These are phyloP conservation scores for Bombus waltoni DNA, from an alignment of 1,140 invertebrate species.

Conservation along the genomic window DNA sequence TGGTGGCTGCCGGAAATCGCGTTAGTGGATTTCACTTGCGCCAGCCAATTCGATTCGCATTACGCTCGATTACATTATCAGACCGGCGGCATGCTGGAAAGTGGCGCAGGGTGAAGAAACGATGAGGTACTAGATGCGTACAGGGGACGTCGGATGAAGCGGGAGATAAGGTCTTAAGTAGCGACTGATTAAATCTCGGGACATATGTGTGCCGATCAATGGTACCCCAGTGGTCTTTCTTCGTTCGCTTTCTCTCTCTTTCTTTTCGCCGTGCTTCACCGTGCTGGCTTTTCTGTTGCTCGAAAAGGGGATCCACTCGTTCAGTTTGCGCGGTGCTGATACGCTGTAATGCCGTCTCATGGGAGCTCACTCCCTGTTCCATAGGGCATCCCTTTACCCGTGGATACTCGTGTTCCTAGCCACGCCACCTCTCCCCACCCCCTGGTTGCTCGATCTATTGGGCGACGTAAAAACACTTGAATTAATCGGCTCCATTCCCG, in stretches of 20 bases:
- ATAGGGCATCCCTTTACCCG: conserved; percentile 40
- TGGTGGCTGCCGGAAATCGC: conserved; percentile 61
- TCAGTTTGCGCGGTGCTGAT: conserved; percentile 81
- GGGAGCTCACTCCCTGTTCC: conserved; percentile 68
- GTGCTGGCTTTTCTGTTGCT: conserved; percentile 49
- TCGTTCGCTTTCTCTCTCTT: conserved; percentile 24
- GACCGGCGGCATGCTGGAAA: conserved; percentile 29
- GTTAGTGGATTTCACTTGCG: conserved; percentile 72
- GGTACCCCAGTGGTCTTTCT: conserved; percentile 59
- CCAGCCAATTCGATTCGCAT: conserved; percentile 73
- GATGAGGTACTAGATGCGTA: conserved; percentile 36
- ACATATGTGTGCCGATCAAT: conserved; percentile 81
- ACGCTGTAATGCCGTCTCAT: conserved; percentile 79
- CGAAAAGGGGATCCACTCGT: conserved; percentile 70
- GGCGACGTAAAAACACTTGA: conserved; percentile 71
- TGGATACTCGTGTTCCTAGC: conserved; percentile 54
- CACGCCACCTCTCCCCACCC: not conserved
- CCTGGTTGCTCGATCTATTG: conserved; percentile 12
- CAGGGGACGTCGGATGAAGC: conserved; percentile 66
- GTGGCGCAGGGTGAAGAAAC: conserved; percentile 19
- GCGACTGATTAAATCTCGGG: conserved; percentile 82
- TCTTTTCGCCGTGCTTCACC: not conserved
- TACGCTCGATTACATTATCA: conserved; percentile 79
- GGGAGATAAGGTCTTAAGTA: conserved; percentile 80
- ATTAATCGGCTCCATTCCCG: conserved; percentile 70